A percentile compares a stretch with the other conserved stretches of the same genome.
These are phyloP conservation scores for Idaea straminata DNA, from an alignment of 2,888 invertebrate genomes.

Conservation along the genomic window DNA sequence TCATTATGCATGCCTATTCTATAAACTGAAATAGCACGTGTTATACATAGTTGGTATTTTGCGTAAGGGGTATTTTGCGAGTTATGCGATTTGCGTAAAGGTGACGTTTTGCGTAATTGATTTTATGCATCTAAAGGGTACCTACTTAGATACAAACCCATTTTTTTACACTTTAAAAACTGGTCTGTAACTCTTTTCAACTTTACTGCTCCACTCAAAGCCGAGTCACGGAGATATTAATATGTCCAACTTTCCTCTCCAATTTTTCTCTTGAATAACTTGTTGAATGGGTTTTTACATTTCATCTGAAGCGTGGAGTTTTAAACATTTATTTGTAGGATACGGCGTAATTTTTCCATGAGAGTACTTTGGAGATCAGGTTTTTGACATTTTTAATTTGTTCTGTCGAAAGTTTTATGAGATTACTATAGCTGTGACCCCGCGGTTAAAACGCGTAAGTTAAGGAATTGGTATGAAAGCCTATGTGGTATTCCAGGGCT, in stretches of 20 bases:
- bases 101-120: too few relatives aligned
- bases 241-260: conserved; percentile 25
- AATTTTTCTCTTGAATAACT: conserved; percentile 29
- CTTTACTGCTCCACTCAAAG: not conserved
- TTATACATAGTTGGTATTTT: too few relatives aligned
- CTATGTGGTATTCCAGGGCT: too few relatives aligned
- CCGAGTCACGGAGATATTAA: conserved; percentile 21
- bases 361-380: not conserved
- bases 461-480: too few relatives aligned
- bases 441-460: too few relatives aligned
- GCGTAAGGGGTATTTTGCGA: too few relatives aligned
- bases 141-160: not conserved
- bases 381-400: not conserved
- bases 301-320: conserved; percentile 13
- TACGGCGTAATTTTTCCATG: conserved; percentile 21
- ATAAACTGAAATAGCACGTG: too few relatives aligned
- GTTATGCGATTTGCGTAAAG: too few relatives aligned
- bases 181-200: conserved; percentile 6
- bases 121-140: not conserved
- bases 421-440: too few relatives aligned
- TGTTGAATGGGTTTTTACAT: conserved; percentile 28
- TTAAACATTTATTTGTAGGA: conserved; percentile 17
- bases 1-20: too few relatives aligned
- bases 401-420: not conserved
- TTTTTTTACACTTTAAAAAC: not conserved